phyloP scores from a whole-genome alignment of 2,888 invertebrate genomes.

The Serripes groenlandicus region DNA sequence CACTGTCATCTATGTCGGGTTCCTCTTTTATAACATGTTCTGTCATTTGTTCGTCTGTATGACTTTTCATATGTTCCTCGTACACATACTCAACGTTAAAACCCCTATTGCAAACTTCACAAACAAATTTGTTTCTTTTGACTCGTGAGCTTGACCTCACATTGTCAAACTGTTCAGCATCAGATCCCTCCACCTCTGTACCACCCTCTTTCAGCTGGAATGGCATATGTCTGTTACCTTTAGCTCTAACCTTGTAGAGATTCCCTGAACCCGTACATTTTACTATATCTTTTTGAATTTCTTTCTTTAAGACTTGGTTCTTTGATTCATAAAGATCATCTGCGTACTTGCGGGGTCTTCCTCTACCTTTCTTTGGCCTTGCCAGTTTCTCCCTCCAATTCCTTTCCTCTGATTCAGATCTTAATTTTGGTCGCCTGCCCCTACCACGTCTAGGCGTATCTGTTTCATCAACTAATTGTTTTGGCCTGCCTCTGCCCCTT shows the following conservation, averaged over 20 bases:
- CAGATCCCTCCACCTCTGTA: not conserved
- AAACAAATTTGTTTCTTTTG: conserved; percentile 29
- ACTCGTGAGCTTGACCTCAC: conserved; percentile 30
- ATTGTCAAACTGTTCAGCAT: not conserved
- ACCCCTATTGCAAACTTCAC: conserved; percentile 46
- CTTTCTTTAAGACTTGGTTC: not conserved
- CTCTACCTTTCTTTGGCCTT: conserved; percentile 10
- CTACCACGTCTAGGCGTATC: not conserved
- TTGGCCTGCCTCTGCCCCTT: not conserved
- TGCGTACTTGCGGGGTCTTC: conserved; percentile 1
- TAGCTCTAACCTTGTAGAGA: conserved; percentile 20
- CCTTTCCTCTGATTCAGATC: conserved; percentile 5
- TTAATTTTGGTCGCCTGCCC: not conserved
- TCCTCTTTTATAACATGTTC: conserved; percentile 17
- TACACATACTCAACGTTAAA: conserved; percentile 43
- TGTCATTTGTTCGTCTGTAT: conserved; percentile 18
- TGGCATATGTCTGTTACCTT: conserved; percentile 36
- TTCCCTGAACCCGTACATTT: conserved; percentile 22
- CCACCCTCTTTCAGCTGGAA: conserved; percentile 13
- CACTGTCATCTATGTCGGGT: conserved; percentile 28
- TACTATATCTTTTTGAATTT: not conserved
- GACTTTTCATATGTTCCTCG: conserved; percentile 50
- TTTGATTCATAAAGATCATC: not conserved
- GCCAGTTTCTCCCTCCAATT: not conserved
- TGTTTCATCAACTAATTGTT: not conserved